Base-by-base conservation (phyloP, 2,797 vertebrate species). In the Antennarius maculatus region DNA sequence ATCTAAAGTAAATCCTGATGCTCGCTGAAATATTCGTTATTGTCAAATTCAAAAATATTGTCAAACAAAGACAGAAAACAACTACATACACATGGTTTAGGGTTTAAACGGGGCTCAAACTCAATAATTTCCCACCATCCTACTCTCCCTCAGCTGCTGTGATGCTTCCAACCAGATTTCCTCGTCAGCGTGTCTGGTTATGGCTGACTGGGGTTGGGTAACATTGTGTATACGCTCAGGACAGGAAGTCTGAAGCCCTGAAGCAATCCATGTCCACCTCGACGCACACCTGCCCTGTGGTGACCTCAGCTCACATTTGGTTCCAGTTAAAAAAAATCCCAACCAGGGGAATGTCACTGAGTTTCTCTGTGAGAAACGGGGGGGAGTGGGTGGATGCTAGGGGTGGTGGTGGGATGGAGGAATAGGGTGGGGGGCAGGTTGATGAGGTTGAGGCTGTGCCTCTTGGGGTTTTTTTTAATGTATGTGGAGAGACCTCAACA, bases 231-330 rank as follows among this genome's bases (percentile, higher is more conserved):
- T 62, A 34, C 10, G 42, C 14, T 54, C 7, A 61, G 51, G 60
- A 29, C 3, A 53, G 50, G 5, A 46, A 43, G 31, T 45, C 54
- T 64, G 47, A 83, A 69, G 59, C 69, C 86, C 86, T 73, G 57
- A 75, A 76, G 84, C 76, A 28, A 68, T 73, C 63, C 71, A 45
- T 51, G 58, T 86, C 76, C 86, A 87, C 85, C 88, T 71, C 76
- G 71, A 68, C 72, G 80, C 83, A 89, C 82, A 89, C 90, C 88
- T 88, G 88, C 88, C 92, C 88, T 86, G 51, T 65, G 34, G 54
- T 93, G 91, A 92, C 89, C 90, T 86, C 75, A 78, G 73, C 77
- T 82, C 74, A 88, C 91, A 92, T 90, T 91, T 92, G 89, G 88
- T 90, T 92, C 71, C 69, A 79, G 83, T 93, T 93, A 92, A 79